Evolutionary conservation across 2,113 vertebrate genomes (phyloP).

Genomic region (Paratilapia polleni): DNA sequence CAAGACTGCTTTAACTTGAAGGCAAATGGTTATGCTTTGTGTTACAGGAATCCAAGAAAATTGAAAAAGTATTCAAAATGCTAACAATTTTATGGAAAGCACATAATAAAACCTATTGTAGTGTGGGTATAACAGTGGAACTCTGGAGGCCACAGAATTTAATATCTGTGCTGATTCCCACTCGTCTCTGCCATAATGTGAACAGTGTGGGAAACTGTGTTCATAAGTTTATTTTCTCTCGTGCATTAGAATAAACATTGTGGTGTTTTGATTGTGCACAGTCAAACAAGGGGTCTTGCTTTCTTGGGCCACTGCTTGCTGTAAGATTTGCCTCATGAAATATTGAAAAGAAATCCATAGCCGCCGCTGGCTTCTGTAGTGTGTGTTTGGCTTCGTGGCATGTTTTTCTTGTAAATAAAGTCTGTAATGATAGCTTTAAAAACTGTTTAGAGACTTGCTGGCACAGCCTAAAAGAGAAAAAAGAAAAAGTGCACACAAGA

Average conservation of each 20-base stretch:
- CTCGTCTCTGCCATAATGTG: constrained; percentile 28
- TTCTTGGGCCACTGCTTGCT: constrained; percentile 22
- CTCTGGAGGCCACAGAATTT: constrained; percentile 59
- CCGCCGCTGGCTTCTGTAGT: constrained; percentile 41
- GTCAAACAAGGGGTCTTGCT: constrained; percentile 38
- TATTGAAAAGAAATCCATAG: constrained; percentile 54
- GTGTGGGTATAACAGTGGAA: constrained; percentile 24
- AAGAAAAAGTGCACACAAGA: constrained; percentile 49
- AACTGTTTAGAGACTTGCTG: constrained; percentile 64
- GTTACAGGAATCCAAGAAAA: constrained; percentile 60
- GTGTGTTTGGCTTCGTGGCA: constrained; percentile 45
- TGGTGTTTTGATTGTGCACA: constrained; percentile 16
- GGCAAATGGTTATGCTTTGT: constrained; percentile 70
- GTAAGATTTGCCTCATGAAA: constrained; percentile 59
- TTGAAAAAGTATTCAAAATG: constrained; percentile 62
- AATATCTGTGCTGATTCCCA: constrained; percentile 54
- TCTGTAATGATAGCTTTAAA: constrained; percentile 69
- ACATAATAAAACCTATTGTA: constrained; percentile 56
- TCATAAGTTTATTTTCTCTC: constrained; percentile 19
- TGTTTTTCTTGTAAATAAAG: constrained; percentile 70
- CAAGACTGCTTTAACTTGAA: constrained; percentile 63
- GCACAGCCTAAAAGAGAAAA: constrained; percentile 62
- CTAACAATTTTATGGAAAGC: constrained; percentile 50
- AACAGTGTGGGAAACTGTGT: constrained; percentile 7
- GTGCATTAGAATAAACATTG: constrained; percentile 19